These are phyloP conservation scores for Ephestia elutella DNA, from an alignment of 1,140 invertebrate genomes.

Conservation along the genomic window DNA sequence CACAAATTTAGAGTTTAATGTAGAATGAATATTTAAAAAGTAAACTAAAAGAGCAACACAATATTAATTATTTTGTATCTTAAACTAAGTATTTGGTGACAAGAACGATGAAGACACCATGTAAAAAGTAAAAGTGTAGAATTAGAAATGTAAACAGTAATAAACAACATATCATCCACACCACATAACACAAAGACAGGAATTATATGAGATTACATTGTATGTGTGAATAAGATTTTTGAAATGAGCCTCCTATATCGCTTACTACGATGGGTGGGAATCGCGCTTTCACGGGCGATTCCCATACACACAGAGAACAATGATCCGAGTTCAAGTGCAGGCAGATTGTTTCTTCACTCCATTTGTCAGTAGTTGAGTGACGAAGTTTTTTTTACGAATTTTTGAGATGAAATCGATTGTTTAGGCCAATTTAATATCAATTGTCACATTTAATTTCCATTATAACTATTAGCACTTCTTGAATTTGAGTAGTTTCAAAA, in stretches of 20 bases:
- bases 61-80: too few relatives aligned
- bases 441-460: too few relatives aligned
- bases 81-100: too few relatives aligned
- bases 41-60: too few relatives aligned
- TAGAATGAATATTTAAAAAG: too few relatives aligned
- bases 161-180: constrained; percentile 3
- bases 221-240: constrained; percentile 25
- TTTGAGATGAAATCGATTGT: neutral
- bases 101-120: neutral
- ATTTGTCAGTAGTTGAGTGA: constrained; percentile 25
- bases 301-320: constrained; percentile 52
- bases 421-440: too few relatives aligned
- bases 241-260: constrained; percentile 31
- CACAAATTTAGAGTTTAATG: too few relatives aligned
- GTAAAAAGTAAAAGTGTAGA: neutral
- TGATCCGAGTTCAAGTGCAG: constrained; percentile 47
- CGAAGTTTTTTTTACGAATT: constrained; percentile 20
- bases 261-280: constrained; percentile 40
- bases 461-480: too few relatives aligned
- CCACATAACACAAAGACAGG: neutral
- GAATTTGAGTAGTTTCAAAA: too few relatives aligned
- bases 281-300: constrained; percentile 53
- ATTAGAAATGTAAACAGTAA: neutral
- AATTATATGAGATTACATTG: constrained; percentile 12
- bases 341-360: constrained; percentile 25